phyloP scores from a whole-genome alignment of 2,888 invertebrate genomes.

The Microchrysa polita region DNA sequence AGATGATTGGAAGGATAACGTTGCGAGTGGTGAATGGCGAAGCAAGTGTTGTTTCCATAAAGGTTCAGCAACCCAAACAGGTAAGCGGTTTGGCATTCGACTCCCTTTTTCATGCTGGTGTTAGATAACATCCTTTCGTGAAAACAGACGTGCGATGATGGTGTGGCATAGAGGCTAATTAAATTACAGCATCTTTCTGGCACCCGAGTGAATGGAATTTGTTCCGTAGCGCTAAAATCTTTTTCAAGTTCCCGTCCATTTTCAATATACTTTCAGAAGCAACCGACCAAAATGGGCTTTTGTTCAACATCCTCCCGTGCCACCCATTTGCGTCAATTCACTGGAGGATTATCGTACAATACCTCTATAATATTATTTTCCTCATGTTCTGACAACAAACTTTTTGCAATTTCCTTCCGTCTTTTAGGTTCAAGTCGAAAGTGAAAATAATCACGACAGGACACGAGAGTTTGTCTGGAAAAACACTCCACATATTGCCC shows the following conservation, averaged over 20 bases:
- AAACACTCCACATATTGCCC: conserved; percentile 83
- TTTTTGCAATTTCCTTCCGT: background rate
- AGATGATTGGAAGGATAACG: conserved; percentile 84
- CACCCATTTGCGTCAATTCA: too few species aligned
- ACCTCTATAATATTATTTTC: background rate
- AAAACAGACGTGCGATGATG: background rate
- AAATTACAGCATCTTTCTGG: too few species aligned
- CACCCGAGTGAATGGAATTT: too few species aligned
- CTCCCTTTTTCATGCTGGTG: background rate
- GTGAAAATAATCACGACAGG: conserved; percentile 82
- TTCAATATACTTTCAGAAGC: too few species aligned
- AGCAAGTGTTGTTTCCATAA: conserved; percentile 85
- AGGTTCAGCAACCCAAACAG: conserved; percentile 88
- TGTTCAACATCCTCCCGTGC: too few species aligned
- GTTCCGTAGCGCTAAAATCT: too few species aligned
- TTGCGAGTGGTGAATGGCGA: conserved; percentile 80
- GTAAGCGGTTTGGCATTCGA: conserved; percentile 64
- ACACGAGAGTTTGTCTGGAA: conserved; percentile 86
- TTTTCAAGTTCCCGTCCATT: too few species aligned
- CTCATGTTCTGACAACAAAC: background rate
- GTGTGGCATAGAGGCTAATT: too few species aligned
- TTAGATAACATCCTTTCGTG: background rate
- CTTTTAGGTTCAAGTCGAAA: conserved; percentile 82
- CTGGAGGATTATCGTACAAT: too few species aligned
- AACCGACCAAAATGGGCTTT: too few species aligned